Evolutionary conservation across 2,797 vertebrate genomes (phyloP).

Genomic region (Xerus rutilus): DNA sequence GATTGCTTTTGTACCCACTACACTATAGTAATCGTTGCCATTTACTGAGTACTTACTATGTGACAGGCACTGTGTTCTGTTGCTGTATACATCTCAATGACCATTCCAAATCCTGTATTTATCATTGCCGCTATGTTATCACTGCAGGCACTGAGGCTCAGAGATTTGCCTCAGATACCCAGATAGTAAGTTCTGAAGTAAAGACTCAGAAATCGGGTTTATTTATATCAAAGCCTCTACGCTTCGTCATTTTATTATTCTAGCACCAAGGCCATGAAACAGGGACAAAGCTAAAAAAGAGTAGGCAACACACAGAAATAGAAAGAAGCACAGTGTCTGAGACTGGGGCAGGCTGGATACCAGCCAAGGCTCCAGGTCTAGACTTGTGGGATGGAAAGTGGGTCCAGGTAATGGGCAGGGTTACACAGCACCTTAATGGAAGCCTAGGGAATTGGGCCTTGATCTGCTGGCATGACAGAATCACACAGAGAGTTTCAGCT

Average conservation of each 20-base stretch:
- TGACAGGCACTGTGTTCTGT: neutral
- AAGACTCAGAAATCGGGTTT: conserved; percentile 40
- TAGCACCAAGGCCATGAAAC: neutral
- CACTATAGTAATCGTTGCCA: neutral
- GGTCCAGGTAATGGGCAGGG: rapidly evolving
- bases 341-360: neutral
- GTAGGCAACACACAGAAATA: neutral
- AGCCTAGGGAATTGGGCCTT: neutral
- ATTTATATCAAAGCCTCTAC: conserved; percentile 30
- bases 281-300: neutral
- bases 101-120: neutral
- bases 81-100: neutral
- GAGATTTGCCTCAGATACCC: conserved; percentile 14
- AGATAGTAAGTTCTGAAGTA: conserved; percentile 50
- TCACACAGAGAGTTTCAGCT: neutral
- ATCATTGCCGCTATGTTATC: conserved; percentile 41
- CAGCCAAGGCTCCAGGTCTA: neutral
- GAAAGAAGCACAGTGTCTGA: neutral
- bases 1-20: neutral
- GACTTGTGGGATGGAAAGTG: neutral
- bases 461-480: neutral
- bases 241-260: neutral
- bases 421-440: neutral
- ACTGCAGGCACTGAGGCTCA: neutral
- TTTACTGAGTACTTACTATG: neutral